Evolutionary conservation across 2,888 invertebrate genomes (phyloP).

Genomic region (Sturmia bella): DNA sequence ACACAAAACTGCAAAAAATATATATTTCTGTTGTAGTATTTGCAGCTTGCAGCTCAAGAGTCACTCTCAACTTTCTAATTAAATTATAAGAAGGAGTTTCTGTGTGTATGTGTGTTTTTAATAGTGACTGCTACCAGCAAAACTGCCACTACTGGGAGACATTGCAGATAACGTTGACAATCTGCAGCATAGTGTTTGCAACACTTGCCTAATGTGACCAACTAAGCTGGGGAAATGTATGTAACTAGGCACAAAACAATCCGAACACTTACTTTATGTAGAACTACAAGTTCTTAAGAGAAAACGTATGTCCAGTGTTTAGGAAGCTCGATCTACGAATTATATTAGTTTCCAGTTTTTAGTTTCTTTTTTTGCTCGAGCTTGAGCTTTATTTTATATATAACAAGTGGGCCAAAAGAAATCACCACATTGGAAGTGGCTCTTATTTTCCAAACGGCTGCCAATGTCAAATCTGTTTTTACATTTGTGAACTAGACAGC

Average conservation of each 20-base stretch:
- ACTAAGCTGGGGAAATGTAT: background rate
- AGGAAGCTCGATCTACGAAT: too few species aligned
- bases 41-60: slow-evolving; percentile 58
- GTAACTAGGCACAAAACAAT: background rate
- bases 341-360: too few species aligned
- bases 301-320: too few species aligned
- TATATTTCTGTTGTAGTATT: background rate
- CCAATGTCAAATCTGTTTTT: too few species aligned
- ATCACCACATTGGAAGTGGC: too few species aligned
- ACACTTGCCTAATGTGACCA: slow-evolving; percentile 20
- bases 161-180: slow-evolving; percentile 18
- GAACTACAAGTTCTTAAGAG: too few species aligned
- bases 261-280: too few species aligned
- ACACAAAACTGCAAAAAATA: background rate
- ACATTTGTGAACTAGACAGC: too few species aligned
- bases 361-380: too few species aligned
- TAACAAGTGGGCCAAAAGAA: too few species aligned
- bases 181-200: slow-evolving; percentile 15
- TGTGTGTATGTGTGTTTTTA: background rate
- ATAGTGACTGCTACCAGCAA: slow-evolving; percentile 18
- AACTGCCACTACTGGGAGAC: background rate
- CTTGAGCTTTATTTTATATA: too few species aligned
- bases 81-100: slow-evolving; percentile 65
- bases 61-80: slow-evolving; percentile 67
- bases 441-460: too few species aligned